Conservation (phyloP, 1,140 invertebrate species). For the Drosophila sechellia region DNA sequence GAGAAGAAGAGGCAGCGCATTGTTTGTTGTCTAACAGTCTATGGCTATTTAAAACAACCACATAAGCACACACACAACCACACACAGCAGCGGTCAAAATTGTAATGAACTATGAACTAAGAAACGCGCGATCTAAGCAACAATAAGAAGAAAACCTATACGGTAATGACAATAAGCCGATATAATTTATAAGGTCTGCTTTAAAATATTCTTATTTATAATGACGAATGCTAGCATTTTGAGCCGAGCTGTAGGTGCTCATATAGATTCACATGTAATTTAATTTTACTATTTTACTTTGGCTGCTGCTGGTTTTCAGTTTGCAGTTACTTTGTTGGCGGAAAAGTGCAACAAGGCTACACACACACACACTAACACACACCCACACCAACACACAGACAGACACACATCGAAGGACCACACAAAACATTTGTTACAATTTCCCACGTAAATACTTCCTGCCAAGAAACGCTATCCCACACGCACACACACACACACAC, state of each 20-base stretch:
- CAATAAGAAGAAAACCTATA: too few species aligned
- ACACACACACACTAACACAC: slow-evolving; percentile 5
- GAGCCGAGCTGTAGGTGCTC: slow-evolving; percentile 1
- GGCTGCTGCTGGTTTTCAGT: slow-evolving; percentile 34
- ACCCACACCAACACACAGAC: slow-evolving; percentile 6
- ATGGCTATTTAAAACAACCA: slow-evolving; percentile 75
- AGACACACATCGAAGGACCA: slow-evolving; percentile 46
- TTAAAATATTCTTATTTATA: too few species aligned
- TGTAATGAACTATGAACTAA: too few species aligned
- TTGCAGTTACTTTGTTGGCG: slow-evolving; percentile 64
- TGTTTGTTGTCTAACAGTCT: slow-evolving; percentile 81
- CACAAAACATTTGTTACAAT: slow-evolving; percentile 78
- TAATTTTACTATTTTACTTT: slow-evolving; percentile 79
- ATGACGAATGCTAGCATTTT: background rate
- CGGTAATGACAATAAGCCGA: too few species aligned
- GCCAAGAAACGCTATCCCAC: slow-evolving; percentile 59
- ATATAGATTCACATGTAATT: slow-evolving; percentile 48
- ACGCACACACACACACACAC: slow-evolving; percentile 16
- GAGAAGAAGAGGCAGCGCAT: slow-evolving; percentile 34
- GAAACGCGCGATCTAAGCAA: too few species aligned
- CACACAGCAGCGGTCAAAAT: background rate
- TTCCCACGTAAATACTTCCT: slow-evolving; percentile 80
- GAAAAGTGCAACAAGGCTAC: slow-evolving; percentile 74
- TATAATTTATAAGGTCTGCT: too few species aligned
- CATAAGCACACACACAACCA: background rate